phyloP scores from a whole-genome alignment of 1,140 invertebrate genomes.

The Halesus radiatus region DNA sequence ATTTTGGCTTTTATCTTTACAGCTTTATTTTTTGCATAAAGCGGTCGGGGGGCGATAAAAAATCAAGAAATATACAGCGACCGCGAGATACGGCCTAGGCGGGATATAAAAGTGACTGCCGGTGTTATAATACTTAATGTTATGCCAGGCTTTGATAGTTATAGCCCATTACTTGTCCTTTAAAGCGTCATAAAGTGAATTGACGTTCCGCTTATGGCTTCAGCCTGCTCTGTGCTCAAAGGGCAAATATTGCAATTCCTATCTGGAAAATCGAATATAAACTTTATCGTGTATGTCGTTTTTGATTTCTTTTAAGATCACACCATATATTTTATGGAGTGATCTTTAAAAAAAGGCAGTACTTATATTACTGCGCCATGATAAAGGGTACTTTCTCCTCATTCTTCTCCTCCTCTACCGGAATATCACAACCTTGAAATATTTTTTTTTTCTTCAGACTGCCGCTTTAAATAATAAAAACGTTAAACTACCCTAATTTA shows the following conservation, averaged over 20 bases:
- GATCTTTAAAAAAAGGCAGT: too few species aligned
- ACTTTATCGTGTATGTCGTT: neutral
- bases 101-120: conserved; percentile 24
- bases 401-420: too few species aligned
- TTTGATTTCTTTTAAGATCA: conserved; percentile 1
- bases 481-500: too few species aligned
- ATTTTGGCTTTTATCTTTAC: conserved; percentile 28
- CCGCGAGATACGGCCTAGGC: conserved; percentile 24
- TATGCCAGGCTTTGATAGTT: conserved; percentile 30
- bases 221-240: conserved; percentile 5
- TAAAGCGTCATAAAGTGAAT: conserved; percentile 29
- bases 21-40: conserved; percentile 25
- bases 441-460: too few species aligned
- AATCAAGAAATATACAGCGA: conserved; percentile 26
- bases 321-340: neutral
- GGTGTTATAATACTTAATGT: conserved; percentile 30
- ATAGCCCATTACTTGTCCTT: conserved; percentile 32
- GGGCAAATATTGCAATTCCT: conserved; percentile 19
- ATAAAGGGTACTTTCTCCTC: too few species aligned
- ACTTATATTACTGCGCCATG: too few species aligned
- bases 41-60: conserved; percentile 17
- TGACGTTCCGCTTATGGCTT: conserved; percentile 26
- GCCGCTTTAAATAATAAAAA: too few species aligned
- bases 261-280: conserved; percentile 22
- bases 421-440: too few species aligned